Evolutionary conservation across 1,140 invertebrate genomes (phyloP).

Genomic region (Amyelois transitella): DNA sequence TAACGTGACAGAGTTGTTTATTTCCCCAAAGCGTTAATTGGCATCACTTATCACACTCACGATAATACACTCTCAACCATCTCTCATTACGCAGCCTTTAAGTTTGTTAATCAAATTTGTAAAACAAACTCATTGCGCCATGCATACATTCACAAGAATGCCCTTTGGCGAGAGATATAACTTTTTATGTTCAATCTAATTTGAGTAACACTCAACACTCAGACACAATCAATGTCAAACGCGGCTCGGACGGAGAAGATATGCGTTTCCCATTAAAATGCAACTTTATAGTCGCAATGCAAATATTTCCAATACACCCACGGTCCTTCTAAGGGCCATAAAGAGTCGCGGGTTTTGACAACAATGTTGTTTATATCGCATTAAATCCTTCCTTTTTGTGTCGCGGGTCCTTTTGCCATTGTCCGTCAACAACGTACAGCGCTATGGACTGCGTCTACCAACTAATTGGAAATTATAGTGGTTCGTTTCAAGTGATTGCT

Average conservation of each 20-base stretch:
- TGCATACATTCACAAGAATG: slow-evolving; percentile 6
- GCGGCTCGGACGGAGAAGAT: slow-evolving; percentile 3
- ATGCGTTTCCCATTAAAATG: slow-evolving; percentile 18
- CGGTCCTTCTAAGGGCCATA: slow-evolving; percentile 19
- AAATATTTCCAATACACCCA: slow-evolving; percentile 21
- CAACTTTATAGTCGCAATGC: slow-evolving; percentile 17
- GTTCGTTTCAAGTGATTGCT: slow-evolving; percentile 21
- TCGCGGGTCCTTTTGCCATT: slow-evolving; percentile 22
- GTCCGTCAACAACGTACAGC: slow-evolving; percentile 22
- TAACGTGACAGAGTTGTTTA: slow-evolving; percentile 37
- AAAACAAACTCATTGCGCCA: slow-evolving; percentile 1
- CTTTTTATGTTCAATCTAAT: slow-evolving; percentile 9
- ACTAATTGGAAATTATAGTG: slow-evolving; percentile 52
- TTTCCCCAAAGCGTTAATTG: slow-evolving; percentile 51
- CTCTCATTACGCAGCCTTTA: background rate
- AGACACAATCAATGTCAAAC: slow-evolving; percentile 9
- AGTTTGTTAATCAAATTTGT: background rate
- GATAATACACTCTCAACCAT: slow-evolving; percentile 32
- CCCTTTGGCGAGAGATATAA: background rate
- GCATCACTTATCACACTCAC: slow-evolving; percentile 40
- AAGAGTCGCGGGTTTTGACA: slow-evolving; percentile 26
- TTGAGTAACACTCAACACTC: slow-evolving; percentile 7
- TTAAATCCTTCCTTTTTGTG: slow-evolving; percentile 30
- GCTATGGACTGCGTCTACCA: slow-evolving; percentile 22
- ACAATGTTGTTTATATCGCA: slow-evolving; percentile 31